These are phyloP conservation scores for Antheraea mylitta DNA, from an alignment of 1,140 invertebrate species.

Conservation along the genomic window DNA sequence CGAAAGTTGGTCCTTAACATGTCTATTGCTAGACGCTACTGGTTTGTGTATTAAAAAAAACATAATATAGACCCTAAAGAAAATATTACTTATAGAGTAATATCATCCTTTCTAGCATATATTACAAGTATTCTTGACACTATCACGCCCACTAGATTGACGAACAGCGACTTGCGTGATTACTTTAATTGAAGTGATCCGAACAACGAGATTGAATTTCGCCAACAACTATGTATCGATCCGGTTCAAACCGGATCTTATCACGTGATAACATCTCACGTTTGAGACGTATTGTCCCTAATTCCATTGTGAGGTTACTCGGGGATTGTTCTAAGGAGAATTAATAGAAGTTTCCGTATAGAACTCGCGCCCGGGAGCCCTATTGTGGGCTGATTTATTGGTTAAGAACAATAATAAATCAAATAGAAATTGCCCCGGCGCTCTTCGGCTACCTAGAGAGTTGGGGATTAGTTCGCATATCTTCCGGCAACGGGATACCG, in stretches of 20 bases:
- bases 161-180: not conserved
- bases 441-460: slow-evolving; percentile 30
- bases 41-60: no score
- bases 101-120: no score
- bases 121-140: no score
- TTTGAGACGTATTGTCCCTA: slow-evolving; percentile 63
- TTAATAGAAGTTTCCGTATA: slow-evolving; percentile 70
- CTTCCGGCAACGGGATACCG: not conserved
- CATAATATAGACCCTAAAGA: no score
- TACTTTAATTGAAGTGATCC: not conserved
- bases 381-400: slow-evolving; percentile 75
- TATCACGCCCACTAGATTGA: no score
- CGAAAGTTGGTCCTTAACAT: no score
- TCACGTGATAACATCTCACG: slow-evolving; percentile 59
- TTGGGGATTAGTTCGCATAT: slow-evolving; percentile 4
- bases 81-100: no score
- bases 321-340: slow-evolving; percentile 68
- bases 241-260: slow-evolving; percentile 28
- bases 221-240: slow-evolving; percentile 24
- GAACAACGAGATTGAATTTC: slow-evolving; percentile 8
- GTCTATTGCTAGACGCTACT: no score
- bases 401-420: slow-evolving; percentile 76
- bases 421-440: slow-evolving; percentile 62
- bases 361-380: slow-evolving; percentile 54
- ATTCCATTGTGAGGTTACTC: slow-evolving; percentile 61